Evolutionary conservation across 1,140 invertebrate species (phyloP), one percentile per base, ranked within the genome.

Genomic region (Harpegnathos saltator): DNA sequence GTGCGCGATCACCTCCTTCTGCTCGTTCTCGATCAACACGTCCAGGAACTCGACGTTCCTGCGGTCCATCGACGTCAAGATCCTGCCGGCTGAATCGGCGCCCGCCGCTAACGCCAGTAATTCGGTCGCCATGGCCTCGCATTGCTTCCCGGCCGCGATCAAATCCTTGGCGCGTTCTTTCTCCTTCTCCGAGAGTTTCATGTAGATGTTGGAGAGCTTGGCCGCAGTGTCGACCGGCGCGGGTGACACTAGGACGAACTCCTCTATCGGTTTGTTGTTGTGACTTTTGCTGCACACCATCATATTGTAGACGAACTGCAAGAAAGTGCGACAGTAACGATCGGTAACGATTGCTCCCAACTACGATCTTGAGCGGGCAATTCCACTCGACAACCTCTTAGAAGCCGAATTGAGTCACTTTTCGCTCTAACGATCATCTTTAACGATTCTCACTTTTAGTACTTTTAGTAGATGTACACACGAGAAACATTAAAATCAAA

Each of bases 221-320:
- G 99, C 99, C 9, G 99, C 99, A 14, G 99, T 98, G 92, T 99
- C 99, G 11, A 99, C 98, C 0, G 99, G 99, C 12, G 99, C 99
- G 19, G 98, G 98, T 0, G 98, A 99, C 3, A 99, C 97, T 26
- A 99, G 94, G 24, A 99, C 97, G 92, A 99, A 99, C 91, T 99
- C 99, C 92, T 99, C 97, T 50, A 99, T 98, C 0, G 99, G 98
- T 89, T 98, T 97, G 93, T 99, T 99, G 86, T 98, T 97, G 94
- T 98, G 97, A 89, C 98, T 98, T 94, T 99, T 99, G 12, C 99
- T 99, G 93, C 98, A 99, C 5, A 99, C 97, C 98, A 99, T 99
- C 90, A 99, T 95, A 93, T 99, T 99, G 94, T 99, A 99, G 29
- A 99, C 98, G 93, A 99, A 99, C 96, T 97, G 95, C 93, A 86